Conservation (phyloP, 2,797 vertebrate genomes). For the Scolopax bukidnonensis region DNA sequence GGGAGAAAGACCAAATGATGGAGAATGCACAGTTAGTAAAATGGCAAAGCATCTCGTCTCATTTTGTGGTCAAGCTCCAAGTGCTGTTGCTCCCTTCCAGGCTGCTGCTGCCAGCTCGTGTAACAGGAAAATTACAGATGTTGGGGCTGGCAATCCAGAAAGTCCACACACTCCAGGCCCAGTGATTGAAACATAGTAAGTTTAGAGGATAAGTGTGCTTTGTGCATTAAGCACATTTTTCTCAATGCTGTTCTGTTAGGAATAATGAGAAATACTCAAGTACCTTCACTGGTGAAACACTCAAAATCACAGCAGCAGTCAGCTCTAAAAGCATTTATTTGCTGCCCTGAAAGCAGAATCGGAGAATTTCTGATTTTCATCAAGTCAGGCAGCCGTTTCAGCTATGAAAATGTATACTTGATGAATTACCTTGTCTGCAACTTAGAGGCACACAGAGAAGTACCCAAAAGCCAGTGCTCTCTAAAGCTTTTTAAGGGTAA, state of each 20-base stretch:
- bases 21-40: not conserved
- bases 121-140: not conserved
- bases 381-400: not conserved
- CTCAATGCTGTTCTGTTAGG: not conserved
- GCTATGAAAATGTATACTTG: not conserved
- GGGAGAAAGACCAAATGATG: not conserved
- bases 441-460: not conserved
- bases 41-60: not conserved
- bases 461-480: not conserved
- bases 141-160: not conserved
- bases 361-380: not conserved
- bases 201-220: not conserved
- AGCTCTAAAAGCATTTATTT: constrained; percentile 27
- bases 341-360: not conserved
- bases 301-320: not conserved
- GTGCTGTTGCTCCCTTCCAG: not conserved
- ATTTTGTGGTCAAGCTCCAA: not conserved
- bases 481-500: not conserved
- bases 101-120: not conserved
- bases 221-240: not conserved
- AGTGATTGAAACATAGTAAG: not conserved
- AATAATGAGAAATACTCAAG: constrained; percentile 28
- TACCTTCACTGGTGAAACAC: not conserved
- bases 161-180: not conserved
- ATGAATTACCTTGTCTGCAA: not conserved